Conservation (phyloP, 2,797 vertebrate species). For the Myotis myotis region DNA sequence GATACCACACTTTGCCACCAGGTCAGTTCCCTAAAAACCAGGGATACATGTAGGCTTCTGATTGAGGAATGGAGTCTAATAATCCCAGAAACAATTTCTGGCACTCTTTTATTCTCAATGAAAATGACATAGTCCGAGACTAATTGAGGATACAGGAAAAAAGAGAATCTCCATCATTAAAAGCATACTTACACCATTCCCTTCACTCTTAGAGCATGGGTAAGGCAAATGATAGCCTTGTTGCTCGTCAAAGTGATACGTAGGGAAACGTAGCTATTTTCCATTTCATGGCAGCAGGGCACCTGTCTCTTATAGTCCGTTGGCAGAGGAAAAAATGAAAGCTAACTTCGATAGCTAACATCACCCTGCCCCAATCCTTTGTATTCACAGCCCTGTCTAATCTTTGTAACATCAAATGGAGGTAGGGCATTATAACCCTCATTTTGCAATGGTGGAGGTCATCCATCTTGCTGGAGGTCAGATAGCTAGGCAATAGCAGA, state of each 20-base stretch:
- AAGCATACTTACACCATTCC: background rate
- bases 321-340: background rate
- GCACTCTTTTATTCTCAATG: background rate
- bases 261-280: background rate
- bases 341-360: background rate
- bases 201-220: background rate
- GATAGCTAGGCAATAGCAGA: background rate
- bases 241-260: background rate
- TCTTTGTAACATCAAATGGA: background rate
- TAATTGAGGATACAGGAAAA: background rate
- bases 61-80: background rate
- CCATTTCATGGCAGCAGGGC: background rate
- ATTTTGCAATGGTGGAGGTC: background rate
- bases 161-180: background rate
- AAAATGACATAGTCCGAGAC: background rate
- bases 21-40: background rate
- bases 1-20: background rate
- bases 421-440: background rate
- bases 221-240: background rate
- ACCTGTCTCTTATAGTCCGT: background rate
- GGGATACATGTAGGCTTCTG: background rate
- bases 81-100: background rate
- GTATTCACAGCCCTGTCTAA: background rate
- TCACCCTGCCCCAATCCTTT: background rate
- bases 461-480: background rate